Conservation (phyloP, 2,888 invertebrate genomes). For the Pheosia gnoma region DNA sequence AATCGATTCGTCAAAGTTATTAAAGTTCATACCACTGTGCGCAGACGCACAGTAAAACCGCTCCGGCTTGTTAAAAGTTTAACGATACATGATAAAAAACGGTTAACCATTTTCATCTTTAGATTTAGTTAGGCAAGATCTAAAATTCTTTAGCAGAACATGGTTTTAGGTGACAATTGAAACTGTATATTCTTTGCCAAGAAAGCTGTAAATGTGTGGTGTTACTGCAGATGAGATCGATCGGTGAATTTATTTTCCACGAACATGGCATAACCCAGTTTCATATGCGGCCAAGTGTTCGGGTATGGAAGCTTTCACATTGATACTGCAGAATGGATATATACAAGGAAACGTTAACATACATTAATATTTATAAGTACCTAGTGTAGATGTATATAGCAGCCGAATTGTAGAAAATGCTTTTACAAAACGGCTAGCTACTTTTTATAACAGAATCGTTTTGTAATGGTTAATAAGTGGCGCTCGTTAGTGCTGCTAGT, state of each 20-base stretch:
- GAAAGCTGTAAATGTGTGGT: constrained; percentile 10
- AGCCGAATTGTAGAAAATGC: too few species aligned
- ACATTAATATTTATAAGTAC: too few species aligned
- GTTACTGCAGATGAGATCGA: constrained; percentile 16
- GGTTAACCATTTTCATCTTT: background rate
- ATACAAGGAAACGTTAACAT: too few species aligned
- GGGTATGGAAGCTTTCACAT: constrained; percentile 15
- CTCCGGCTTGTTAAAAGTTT: constrained; percentile 12
- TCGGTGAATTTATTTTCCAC: constrained; percentile 14
- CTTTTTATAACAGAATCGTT: too few species aligned
- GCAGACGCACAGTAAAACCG: constrained; percentile 12
- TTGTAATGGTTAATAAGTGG: too few species aligned
- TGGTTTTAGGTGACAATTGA: constrained; percentile 10
- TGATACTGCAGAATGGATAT: background rate
- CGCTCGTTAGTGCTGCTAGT: too few species aligned
- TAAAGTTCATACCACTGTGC: constrained; percentile 13
- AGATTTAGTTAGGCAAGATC: background rate
- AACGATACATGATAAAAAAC: background rate
- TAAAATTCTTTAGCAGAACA: constrained; percentile 5
- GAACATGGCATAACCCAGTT: constrained; percentile 15
- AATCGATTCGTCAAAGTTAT: constrained; percentile 32
- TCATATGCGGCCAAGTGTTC: constrained; percentile 10
- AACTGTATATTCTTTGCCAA: constrained; percentile 12
- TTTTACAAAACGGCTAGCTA: too few species aligned
- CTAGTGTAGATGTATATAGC: too few species aligned